Evolutionary conservation across 1,140 invertebrate species (phyloP).

Genomic region (Drosophila repleta): DNA sequence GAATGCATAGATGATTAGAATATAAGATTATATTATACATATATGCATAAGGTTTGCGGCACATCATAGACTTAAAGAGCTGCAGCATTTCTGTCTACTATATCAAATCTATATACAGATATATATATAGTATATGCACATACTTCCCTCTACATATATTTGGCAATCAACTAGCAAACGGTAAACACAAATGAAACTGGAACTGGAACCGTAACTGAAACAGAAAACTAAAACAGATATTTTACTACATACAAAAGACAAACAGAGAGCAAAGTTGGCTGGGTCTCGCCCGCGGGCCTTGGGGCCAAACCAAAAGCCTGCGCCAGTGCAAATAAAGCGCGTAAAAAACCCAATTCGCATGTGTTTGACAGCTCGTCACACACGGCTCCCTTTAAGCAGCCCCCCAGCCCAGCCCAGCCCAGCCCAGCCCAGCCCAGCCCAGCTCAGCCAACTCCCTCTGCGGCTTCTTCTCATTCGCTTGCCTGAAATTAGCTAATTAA

Average conservation of each 20-base stretch:
- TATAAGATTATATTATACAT: too few relatives aligned
- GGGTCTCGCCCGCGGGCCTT: constrained; percentile 29
- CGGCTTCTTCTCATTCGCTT: too few relatives aligned
- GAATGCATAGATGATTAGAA: too few relatives aligned
- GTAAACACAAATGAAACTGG: neutral
- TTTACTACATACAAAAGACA: neutral
- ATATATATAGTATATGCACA: too few relatives aligned
- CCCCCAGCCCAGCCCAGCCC: neutral
- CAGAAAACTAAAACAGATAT: neutral
- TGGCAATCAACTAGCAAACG: neutral
- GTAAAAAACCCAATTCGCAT: too few relatives aligned
- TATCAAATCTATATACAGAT: too few relatives aligned
- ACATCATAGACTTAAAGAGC: too few relatives aligned
- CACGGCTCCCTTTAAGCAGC: too few relatives aligned
- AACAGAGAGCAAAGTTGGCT: neutral
- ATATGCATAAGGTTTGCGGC: too few relatives aligned
- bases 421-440: neutral
- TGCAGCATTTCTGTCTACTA: too few relatives aligned
- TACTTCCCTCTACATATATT: neutral
- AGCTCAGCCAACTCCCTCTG: too few relatives aligned
- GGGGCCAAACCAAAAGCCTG: constrained; percentile 25
- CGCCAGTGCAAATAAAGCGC: neutral
- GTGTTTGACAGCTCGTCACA: constrained; percentile 2
- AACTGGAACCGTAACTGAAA: constrained; percentile 31
- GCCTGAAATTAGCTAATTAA: constrained; percentile 56